phyloP scores from a whole-genome alignment of 2,797 vertebrate species.

The Garrulus glandarius region DNA sequence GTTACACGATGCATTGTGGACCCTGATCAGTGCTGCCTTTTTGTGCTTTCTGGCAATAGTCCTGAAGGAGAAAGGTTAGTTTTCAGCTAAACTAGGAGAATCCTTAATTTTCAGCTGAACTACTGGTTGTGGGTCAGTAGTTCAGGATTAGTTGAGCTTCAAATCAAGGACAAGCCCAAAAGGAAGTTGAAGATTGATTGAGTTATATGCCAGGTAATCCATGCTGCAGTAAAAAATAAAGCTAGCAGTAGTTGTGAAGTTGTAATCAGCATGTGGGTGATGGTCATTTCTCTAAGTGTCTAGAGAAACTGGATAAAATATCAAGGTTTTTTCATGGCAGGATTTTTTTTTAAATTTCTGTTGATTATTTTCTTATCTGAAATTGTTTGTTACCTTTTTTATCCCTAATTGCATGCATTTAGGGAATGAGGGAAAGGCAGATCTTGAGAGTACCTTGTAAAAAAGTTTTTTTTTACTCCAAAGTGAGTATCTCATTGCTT shows the following conservation, averaged over 20 bases:
- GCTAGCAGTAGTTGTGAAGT: background rate
- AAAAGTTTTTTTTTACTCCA: background rate
- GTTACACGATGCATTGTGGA: background rate
- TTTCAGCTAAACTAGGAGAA: background rate
- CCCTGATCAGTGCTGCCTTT: background rate
- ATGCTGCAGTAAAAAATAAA: background rate
- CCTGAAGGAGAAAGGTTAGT: background rate
- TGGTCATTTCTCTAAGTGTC: background rate
- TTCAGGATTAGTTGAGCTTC: background rate
- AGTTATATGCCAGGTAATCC: background rate
- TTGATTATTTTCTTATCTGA: background rate
- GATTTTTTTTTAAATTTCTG: background rate
- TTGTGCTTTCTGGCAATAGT: background rate
- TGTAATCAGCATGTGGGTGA: background rate
- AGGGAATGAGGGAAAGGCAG: background rate
- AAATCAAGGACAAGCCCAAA: background rate
- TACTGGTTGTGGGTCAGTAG: background rate
- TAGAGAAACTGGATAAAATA: background rate
- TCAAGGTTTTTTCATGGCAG: background rate
- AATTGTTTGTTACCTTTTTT: background rate
- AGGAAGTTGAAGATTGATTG: background rate
- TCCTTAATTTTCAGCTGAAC: background rate
- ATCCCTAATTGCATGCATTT: background rate
- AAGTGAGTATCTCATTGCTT: background rate
- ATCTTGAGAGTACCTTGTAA: background rate